A percentile compares a stretch with the other conserved stretches of the same genome.
These are phyloP conservation scores for Syrista parreyssii DNA, from an alignment of 2,888 invertebrate species.

Conservation along the genomic window DNA sequence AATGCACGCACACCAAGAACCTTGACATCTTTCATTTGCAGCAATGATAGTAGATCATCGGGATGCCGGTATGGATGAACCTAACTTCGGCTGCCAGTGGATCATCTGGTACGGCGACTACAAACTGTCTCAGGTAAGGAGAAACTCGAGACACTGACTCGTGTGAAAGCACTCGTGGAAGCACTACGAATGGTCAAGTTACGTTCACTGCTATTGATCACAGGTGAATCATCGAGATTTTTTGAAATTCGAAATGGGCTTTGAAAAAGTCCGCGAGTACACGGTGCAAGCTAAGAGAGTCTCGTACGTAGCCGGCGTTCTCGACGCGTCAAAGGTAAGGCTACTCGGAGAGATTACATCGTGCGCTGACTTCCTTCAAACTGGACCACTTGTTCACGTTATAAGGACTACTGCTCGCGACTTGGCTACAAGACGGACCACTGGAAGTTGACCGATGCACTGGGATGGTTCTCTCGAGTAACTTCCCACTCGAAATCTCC, in stretches of 20 bases:
- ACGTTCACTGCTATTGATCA: background rate
- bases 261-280: conserved; percentile 42
- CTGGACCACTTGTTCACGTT: background rate
- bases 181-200: too few relatives aligned
- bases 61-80: conserved; percentile 54
- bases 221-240: conserved; percentile 46
- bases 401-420: conserved; percentile 44
- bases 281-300: conserved; percentile 37
- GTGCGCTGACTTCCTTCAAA: background rate
- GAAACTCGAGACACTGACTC: background rate
- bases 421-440: conserved; percentile 37
- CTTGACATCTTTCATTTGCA: conserved; percentile 18
- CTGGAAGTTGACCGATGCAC: conserved; percentile 29
- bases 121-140: conserved; percentile 52
- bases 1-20: background rate
- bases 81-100: conserved; percentile 57
- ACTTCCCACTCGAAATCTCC: background rate
- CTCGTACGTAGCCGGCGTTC: conserved; percentile 37
- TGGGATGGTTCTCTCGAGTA: background rate
- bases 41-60: conserved; percentile 58
- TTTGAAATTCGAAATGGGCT: conserved; percentile 42
- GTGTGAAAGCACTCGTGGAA: too few relatives aligned
- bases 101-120: conserved; percentile 62
- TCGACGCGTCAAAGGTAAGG: conserved; percentile 21
- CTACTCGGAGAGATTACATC: background rate